Evolutionary conservation across 2,888 invertebrate species (phyloP).

Genomic region (Galeopsomyia nigrocyanea): DNA sequence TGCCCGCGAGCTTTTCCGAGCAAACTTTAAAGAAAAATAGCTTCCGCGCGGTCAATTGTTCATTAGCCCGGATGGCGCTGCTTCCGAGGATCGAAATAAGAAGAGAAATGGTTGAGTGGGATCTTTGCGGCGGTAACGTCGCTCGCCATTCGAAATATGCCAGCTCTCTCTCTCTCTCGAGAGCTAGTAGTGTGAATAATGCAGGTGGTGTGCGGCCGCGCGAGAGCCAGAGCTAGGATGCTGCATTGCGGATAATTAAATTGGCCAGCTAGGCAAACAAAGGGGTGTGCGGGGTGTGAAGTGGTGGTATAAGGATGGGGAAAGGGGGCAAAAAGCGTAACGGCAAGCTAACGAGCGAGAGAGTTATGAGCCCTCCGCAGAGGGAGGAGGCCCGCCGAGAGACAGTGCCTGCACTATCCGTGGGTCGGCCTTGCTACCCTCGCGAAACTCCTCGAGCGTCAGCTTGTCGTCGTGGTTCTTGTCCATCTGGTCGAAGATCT

Average conservation of each 20-base stretch:
- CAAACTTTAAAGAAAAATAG: too few relatives aligned
- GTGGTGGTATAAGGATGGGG: too few relatives aligned
- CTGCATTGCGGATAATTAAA: too few relatives aligned
- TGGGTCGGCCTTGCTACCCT: constrained; percentile 98
- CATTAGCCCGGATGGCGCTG: too few relatives aligned
- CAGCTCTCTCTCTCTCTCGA: not conserved
- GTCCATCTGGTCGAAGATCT: constrained; percentile 99
- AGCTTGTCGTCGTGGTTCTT: constrained; percentile 97
- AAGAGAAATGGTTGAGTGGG: not conserved
- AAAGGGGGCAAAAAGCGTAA: too few relatives aligned
- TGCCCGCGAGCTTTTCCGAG: too few relatives aligned
- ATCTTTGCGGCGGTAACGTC: constrained; percentile 7
- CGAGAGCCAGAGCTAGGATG: too few relatives aligned
- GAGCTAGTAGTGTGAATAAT: constrained; percentile 5
- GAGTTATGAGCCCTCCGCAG: constrained; percentile 17
- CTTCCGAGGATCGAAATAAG: not conserved
- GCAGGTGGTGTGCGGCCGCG: too few relatives aligned
- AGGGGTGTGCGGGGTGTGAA: too few relatives aligned
- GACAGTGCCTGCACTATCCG: constrained; percentile 97
- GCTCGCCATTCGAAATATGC: not conserved
- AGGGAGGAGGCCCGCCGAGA: constrained; percentile 75
- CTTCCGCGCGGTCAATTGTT: too few relatives aligned
- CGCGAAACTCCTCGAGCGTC: constrained; percentile 95
- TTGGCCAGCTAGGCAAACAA: too few relatives aligned
- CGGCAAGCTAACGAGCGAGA: not conserved